Evolutionary conservation across 2,888 invertebrate genomes (phyloP), one percentile per base, ranked within the genome.

Genomic region (Chironomus tentans): DNA sequence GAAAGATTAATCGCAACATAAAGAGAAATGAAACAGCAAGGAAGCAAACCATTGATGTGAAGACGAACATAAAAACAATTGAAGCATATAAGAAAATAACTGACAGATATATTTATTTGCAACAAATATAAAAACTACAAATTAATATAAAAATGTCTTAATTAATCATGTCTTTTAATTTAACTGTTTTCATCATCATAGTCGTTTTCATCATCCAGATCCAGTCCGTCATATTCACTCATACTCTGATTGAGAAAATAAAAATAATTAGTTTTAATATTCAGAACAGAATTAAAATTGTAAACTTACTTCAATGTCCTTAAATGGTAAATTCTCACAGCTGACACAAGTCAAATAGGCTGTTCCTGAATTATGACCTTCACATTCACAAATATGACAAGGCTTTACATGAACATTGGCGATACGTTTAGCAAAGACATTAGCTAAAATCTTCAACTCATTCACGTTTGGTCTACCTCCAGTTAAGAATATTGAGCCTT

Each of bases 301-400:
- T 18, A 18, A 4, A 38, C 38, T 38, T 10, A 38, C 38, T 38
- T 38, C 38, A 10, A 38, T 38, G 10, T 38, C 38, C 38, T 38
- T 38, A 38, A 38, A 38, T 10, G 38, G 38, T 10, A 47, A 22
- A 28, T 62, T 22, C 38, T 62, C 72, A 24, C 89, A 90, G 0
- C 89, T 87, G 77, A 87, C 87, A 79, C 91, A 91, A 78, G 88
- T 88, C 84, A 90, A 86, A 81, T 86, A 88, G 4, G 90, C 87
- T 21, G 89, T 85, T 0, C 90, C 91, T 61, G 88, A 87, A 78
- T 89, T 87, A 79, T 89, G 87, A 2, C 89, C 88, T 1, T 88
- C 87, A 79, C 91, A 92, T 80, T 91, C 91, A 81, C 91, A 92
- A 38, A 86, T 86, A 80, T 91, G 89, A 78, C 89, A 90, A 6